Evolutionary conservation across 2,888 invertebrate genomes (phyloP), one percentile per base, ranked within the genome.

Genomic region (Hydroisotoma schaefferi): DNA sequence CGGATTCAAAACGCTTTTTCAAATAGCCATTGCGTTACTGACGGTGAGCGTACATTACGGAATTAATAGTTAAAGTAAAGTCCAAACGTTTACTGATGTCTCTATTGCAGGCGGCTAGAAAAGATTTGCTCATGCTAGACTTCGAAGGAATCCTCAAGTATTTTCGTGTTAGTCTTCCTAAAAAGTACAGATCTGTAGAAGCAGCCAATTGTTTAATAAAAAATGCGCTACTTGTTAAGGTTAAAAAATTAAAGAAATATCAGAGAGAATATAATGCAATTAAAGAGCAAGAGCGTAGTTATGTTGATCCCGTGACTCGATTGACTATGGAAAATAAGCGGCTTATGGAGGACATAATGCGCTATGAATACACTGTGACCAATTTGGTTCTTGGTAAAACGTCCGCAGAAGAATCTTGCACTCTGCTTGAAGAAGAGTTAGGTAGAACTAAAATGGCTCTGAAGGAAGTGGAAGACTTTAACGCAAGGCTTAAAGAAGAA

Each of bases 121-220:
- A 91, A 73, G 97, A 98, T 76, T 80, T 99, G 29, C 79, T 98
- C 57, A 86, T 87, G 67, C 81, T 94, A 68, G 99, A 99, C 79
- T 99, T 99, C 75, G 99, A 99, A 79, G 95, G 95, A 20, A 89
- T 95, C 60, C 82, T 99, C 70, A 99, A 98, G 77, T 99, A 97
- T 80, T 98, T 99, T 77, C 86, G 99, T 63, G 97, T 99, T 2
- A 90, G 91, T 15, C 81, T 99, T 71, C 99, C 99, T 40, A 95
- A 99, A 80, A 92, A 91, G 75, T 98, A 94, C 76, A 86, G 97
- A 54, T 88, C 87, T 15, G 92, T 95, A 75, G 91, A 91, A 74
- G 84, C 88, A 15, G 90, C 97, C 0, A 85, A 88, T 47, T 87
- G 90, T 69, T 83, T 99, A 8, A 63, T 63, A 15, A 46, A 56